Percentiles rank a stretch among this genome's conserved stretches.
Conservation (phyloP, 2,888 invertebrate genomes). For the Morpho deidamia region DNA sequence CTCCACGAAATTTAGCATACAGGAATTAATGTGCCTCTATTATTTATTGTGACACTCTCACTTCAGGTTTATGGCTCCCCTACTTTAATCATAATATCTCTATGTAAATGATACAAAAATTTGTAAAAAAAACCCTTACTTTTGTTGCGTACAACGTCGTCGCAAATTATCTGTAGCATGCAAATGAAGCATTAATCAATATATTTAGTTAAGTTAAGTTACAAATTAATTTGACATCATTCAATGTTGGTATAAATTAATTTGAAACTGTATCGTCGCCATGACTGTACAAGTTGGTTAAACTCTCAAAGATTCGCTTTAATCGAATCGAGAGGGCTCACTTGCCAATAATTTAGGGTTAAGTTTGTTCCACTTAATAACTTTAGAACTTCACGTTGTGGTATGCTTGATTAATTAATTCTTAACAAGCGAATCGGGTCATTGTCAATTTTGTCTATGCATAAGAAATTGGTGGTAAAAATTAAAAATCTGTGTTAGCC, state of each 20-base stretch:
- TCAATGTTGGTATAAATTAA: slow-evolving; percentile 17
- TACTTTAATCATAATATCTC: too few species aligned
- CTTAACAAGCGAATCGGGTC: slow-evolving; percentile 1
- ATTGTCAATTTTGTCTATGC: slow-evolving; percentile 1
- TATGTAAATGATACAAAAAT: too few species aligned
- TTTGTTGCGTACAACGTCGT: too few species aligned
- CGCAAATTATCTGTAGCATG: too few species aligned
- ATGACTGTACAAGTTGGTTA: slow-evolving; percentile 14
- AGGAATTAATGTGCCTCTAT: too few species aligned
- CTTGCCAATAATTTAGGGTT: slow-evolving; percentile 64
- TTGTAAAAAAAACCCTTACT: too few species aligned
- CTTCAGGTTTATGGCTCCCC: too few species aligned
- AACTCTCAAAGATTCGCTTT: slow-evolving; percentile 47
- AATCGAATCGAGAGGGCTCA: slow-evolving; percentile 59
- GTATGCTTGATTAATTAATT: slow-evolving; percentile 14
- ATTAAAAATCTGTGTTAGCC: too few species aligned
- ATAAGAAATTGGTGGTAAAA: too few species aligned
- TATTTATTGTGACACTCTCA: too few species aligned
- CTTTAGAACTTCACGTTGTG: slow-evolving; percentile 31
- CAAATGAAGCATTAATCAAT: too few species aligned
- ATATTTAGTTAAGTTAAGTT: neutral
- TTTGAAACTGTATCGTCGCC: slow-evolving; percentile 8
- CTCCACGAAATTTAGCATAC: too few species aligned
- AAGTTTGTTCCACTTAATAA: slow-evolving; percentile 55
- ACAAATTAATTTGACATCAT: slow-evolving; percentile 8